Percentiles rank a stretch among this genome's conserved stretches.
Evolutionary conservation across 2,888 invertebrate species (phyloP).

Genomic region (Netelia melanura): DNA sequence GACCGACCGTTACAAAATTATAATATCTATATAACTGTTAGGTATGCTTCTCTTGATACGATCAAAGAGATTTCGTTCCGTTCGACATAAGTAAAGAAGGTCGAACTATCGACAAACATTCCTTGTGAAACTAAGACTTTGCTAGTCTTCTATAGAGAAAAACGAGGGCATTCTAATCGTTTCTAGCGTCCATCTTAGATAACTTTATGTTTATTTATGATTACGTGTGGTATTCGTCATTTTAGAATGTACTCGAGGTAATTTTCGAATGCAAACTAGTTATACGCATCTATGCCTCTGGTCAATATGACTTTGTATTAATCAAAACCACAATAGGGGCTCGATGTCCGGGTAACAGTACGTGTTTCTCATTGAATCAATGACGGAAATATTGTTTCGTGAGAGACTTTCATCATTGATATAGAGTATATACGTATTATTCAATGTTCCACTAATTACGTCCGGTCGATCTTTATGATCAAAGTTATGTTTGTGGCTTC

Average conservation of each 20-base stretch:
- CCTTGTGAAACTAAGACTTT: constrained; percentile 17
- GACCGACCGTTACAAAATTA: constrained; percentile 30
- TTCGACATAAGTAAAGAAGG: constrained; percentile 9
- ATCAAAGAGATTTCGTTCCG: constrained; percentile 4
- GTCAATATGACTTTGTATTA: constrained; percentile 17
- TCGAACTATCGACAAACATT: constrained; percentile 22
- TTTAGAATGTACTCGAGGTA: no score
- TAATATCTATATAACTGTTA: constrained; percentile 38
- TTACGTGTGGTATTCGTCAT: no score
- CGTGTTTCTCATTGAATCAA: not conserved
- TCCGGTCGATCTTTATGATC: constrained; percentile 50
- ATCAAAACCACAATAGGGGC: not conserved
- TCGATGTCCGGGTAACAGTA: constrained; percentile 18
- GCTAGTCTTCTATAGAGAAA: no score
- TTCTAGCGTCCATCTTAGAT: no score
- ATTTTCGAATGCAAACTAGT: not conserved
- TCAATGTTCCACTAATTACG: constrained; percentile 25
- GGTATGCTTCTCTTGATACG: not conserved
- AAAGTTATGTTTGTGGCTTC: constrained; percentile 38
- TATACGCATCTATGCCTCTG: not conserved
- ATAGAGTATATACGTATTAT: not conserved
- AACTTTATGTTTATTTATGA: no score
- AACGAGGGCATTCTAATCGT: no score
- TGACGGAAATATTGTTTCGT: not conserved
- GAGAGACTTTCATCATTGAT: not conserved